These are phyloP conservation scores for Acarapis woodi DNA, from an alignment of 1,140 invertebrate genomes.

Conservation along the genomic window DNA sequence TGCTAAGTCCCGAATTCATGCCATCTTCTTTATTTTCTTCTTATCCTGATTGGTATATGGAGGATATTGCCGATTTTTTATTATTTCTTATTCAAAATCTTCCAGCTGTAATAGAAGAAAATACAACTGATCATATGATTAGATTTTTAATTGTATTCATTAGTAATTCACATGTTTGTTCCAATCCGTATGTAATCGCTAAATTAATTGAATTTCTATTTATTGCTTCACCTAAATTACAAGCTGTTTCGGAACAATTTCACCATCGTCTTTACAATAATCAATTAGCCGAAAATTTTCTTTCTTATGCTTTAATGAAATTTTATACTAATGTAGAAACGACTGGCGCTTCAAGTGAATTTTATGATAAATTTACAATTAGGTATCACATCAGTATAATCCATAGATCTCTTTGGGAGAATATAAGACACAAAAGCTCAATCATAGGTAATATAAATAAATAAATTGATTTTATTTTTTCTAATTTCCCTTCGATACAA, in stretches of 20 bases:
- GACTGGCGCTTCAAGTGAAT: slow-evolving; percentile 77
- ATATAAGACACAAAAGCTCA: slow-evolving; percentile 33
- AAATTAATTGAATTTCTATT: slow-evolving; percentile 54
- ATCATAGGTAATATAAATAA: slow-evolving; percentile 48
- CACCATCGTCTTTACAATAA: slow-evolving; percentile 45
- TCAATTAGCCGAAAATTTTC: slow-evolving; percentile 41
- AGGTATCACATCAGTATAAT: slow-evolving; percentile 74
- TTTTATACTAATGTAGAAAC: slow-evolving; percentile 96
- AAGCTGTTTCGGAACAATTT: slow-evolving; percentile 29
- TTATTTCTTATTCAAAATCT: slow-evolving; percentile 12
- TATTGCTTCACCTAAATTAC: slow-evolving; percentile 40
- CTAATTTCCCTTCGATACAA: no score
- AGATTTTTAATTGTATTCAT: slow-evolving; percentile 32
- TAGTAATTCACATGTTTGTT: slow-evolving; percentile 42
- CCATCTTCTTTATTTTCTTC: slow-evolving; percentile 22
- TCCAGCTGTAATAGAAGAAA: slow-evolving; percentile 11
- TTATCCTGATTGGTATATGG: slow-evolving; percentile 71
- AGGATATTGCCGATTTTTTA: slow-evolving; percentile 14
- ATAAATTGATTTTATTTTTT: slow-evolving; percentile 55
- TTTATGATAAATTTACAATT: slow-evolving; percentile 93
- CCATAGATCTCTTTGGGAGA: slow-evolving; percentile 62
- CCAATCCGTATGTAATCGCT: slow-evolving; percentile 79
- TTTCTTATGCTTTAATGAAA: slow-evolving; percentile 74
- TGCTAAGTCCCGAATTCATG: slow-evolving; percentile 1
- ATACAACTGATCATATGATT: slow-evolving; percentile 28